A percentile compares a stretch with the other conserved stretches of the same genome.
phyloP scores from a whole-genome alignment of 2,888 invertebrate genomes.

The Teinopalpus imperialis region DNA sequence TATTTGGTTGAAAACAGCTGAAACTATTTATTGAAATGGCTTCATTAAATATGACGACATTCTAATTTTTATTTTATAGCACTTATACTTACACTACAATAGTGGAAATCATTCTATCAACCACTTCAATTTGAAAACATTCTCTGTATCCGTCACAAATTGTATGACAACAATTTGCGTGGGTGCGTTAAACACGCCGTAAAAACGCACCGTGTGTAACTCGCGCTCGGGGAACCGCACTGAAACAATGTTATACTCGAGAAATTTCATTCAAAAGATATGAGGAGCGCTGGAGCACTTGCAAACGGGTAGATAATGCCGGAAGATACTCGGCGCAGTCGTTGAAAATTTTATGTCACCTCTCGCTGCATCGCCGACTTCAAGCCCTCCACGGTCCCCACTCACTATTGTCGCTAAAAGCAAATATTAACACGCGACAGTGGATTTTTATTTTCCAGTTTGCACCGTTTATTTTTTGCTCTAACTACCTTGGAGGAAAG shows the following conservation, averaged over 20 bases:
- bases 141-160: constrained; percentile 24
- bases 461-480: constrained; percentile 6
- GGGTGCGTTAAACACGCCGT: constrained; percentile 28
- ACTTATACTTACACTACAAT: constrained; percentile 1
- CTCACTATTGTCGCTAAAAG: constrained; percentile 21
- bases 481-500: constrained; percentile 6
- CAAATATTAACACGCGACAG: constrained; percentile 26
- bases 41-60: neutral
- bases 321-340: constrained; percentile 70
- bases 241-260: constrained; percentile 53
- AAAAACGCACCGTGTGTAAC: constrained; percentile 29
- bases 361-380: constrained; percentile 64
- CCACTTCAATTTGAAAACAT: constrained; percentile 17
- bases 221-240: constrained; percentile 33
- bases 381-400: constrained; percentile 40
- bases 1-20: no score
- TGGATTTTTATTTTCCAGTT: constrained; percentile 16
- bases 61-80: neutral
- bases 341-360: constrained; percentile 78
- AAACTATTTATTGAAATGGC: no score
- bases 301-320: constrained; percentile 76
- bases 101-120: neutral
- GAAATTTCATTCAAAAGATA: constrained; percentile 72
- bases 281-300: constrained; percentile 64
- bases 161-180: constrained; percentile 23